Conservation (phyloP, 1,140 invertebrate species). For the Meteorus sp. region DNA sequence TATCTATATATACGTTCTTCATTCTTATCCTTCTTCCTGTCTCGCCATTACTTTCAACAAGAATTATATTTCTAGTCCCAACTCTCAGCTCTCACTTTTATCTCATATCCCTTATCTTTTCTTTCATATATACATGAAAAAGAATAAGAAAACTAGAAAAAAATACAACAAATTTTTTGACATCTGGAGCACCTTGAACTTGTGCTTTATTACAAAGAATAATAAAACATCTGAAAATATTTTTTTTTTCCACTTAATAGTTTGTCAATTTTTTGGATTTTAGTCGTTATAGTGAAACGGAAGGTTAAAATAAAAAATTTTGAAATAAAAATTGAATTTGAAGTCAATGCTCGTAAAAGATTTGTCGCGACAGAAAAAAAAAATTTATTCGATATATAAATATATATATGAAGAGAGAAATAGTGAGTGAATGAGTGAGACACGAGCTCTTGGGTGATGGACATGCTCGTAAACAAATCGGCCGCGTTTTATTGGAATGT, state of each 20-base stretch:
- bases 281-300: not conserved
- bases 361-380: too few relatives aligned
- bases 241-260: not conserved
- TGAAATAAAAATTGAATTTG: not conserved
- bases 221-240: not conserved
- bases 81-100: not conserved
- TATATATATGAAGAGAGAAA: too few relatives aligned
- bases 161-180: slow-evolving; percentile 19
- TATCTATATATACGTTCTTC: not conserved
- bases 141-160: slow-evolving; percentile 9
- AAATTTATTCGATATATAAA: too few relatives aligned
- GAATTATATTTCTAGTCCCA: slow-evolving; percentile 21
- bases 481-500: slow-evolving; percentile 60
- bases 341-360: not conserved
- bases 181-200: slow-evolving; percentile 18
- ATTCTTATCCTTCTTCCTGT: not conserved
- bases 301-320: not conserved
- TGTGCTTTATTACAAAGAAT: not conserved
- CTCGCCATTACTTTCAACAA: slow-evolving; percentile 19
- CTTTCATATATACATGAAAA: too few relatives aligned
- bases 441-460: too few relatives aligned
- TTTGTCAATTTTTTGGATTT: not conserved
- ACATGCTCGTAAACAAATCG: slow-evolving; percentile 61
- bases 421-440: too few relatives aligned
- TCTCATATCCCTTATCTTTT: slow-evolving; percentile 18